phyloP scores from a whole-genome alignment of 1,140 invertebrate species.

The Phenacoccus solenopsis region DNA sequence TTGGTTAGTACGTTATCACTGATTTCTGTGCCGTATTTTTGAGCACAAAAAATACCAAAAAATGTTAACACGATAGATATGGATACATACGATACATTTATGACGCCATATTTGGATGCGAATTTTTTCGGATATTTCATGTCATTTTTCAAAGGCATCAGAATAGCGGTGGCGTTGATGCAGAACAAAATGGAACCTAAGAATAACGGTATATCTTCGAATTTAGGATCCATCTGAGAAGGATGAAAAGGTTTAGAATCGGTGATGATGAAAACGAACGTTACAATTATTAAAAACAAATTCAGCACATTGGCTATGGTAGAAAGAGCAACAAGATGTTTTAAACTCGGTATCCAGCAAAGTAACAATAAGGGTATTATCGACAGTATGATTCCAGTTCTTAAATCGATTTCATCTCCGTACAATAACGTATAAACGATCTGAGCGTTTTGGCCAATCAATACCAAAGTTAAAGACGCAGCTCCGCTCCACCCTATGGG shows the following conservation, averaged over 20 bases:
- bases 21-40: slow-evolving; percentile 53
- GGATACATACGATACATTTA: slow-evolving; percentile 60
- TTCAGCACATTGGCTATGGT: slow-evolving; percentile 54
- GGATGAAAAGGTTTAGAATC: slow-evolving; percentile 39
- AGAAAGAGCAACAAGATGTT: slow-evolving; percentile 58
- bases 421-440: slow-evolving; percentile 22
- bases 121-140: slow-evolving; percentile 65
- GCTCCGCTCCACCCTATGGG: background rate
- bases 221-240: slow-evolving; percentile 33
- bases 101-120: slow-evolving; percentile 51
- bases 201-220: slow-evolving; percentile 42
- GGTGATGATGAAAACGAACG: slow-evolving; percentile 53
- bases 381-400: slow-evolving; percentile 42
- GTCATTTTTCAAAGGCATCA: slow-evolving; percentile 70
- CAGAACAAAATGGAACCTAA: slow-evolving; percentile 51
- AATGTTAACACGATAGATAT: slow-evolving; percentile 59
- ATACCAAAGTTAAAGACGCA: background rate
- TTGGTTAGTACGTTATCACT: slow-evolving; percentile 57
- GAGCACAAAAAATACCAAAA: slow-evolving; percentile 71
- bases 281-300: slow-evolving; percentile 46
- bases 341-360: slow-evolving; percentile 55
- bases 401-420: slow-evolving; percentile 30
- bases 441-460: background rate
- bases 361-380: slow-evolving; percentile 51
- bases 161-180: slow-evolving; percentile 50